Percentiles rank a stretch among this genome's conserved stretches.
Evolutionary conservation across 1,140 invertebrate genomes (phyloP).

Genomic region (Zaprionus africanus): DNA sequence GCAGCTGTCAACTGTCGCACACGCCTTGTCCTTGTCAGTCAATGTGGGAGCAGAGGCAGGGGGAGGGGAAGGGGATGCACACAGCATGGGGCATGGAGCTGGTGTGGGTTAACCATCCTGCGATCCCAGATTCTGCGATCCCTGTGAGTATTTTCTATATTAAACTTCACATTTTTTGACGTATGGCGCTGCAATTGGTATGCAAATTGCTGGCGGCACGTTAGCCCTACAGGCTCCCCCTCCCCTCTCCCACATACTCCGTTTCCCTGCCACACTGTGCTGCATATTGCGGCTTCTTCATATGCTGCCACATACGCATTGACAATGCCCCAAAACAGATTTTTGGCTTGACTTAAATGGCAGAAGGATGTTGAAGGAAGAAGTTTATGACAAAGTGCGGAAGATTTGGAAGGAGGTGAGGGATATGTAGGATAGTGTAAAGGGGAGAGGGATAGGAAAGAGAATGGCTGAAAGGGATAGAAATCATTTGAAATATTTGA

Average conservation of each 20-base stretch:
- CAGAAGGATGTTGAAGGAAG: conserved; percentile 18
- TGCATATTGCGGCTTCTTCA: conserved; percentile 47
- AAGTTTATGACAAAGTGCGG: not conserved
- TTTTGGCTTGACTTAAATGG: conserved; percentile 6
- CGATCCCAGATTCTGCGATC: conserved; percentile 1
- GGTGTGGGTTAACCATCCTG: not conserved
- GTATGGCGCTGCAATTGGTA: conserved; percentile 73
- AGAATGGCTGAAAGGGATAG: no score
- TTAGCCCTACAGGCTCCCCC: conserved; percentile 19
- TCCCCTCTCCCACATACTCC: not conserved
- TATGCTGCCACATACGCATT: conserved; percentile 21
- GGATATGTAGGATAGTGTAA: no score
- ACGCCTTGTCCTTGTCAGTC: conserved; percentile 81
- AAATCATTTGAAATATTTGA: no score
- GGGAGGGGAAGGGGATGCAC: not conserved
- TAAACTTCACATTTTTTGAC: conserved; percentile 82
- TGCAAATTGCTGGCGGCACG: conserved; percentile 70
- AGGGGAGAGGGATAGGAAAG: no score
- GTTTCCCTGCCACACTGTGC: not conserved
- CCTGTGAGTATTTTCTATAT: conserved; percentile 74
- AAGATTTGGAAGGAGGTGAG: not conserved
- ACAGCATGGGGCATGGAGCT: not conserved
- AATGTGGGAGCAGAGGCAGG: conserved; percentile 31
- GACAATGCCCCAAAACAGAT: conserved; percentile 17
- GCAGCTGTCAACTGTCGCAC: conserved; percentile 82